Evolutionary conservation across 2,113 vertebrate genomes (phyloP).

Genomic region (Callospermophilus lateralis): DNA sequence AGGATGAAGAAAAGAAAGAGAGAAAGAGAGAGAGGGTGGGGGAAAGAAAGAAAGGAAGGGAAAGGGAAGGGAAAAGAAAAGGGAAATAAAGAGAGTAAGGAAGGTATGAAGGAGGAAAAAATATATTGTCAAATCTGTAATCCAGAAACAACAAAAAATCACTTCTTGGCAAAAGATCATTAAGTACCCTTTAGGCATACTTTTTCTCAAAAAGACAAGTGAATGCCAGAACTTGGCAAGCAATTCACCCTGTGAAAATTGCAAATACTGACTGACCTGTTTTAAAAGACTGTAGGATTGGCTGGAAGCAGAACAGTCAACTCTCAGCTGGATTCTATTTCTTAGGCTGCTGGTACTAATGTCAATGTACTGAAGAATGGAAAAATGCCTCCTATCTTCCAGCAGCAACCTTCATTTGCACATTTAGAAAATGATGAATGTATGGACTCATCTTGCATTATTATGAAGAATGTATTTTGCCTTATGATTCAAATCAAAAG

Average conservation of each 20-base stretch:
- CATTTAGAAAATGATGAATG: constrained; percentile 18
- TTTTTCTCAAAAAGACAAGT: constrained; percentile 21
- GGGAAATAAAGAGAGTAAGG: too few relatives aligned
- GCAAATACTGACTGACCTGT: constrained; percentile 52
- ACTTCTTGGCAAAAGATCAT: constrained; percentile 22
- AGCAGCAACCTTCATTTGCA: constrained; percentile 26
- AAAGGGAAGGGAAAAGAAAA: too few relatives aligned
- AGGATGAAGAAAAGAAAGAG: not conserved
- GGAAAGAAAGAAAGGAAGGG: too few relatives aligned
- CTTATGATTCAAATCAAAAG: constrained; percentile 21
- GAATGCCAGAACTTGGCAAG: constrained; percentile 57
- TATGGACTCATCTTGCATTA: constrained; percentile 59
- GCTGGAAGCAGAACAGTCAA: constrained; percentile 11
- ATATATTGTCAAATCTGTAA: constrained; percentile 82
- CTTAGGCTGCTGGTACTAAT: constrained; percentile 53
- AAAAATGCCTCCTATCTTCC: constrained; percentile 33
- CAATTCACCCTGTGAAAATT: constrained; percentile 17
- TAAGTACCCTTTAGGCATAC: constrained; percentile 50
- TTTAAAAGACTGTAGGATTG: constrained; percentile 51
- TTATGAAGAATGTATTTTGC: constrained; percentile 10
- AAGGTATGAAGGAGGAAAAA: too few relatives aligned
- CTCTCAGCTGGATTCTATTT: not conserved
- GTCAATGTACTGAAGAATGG: not conserved
- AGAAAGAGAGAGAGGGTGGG: too few relatives aligned
- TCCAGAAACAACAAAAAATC: constrained; percentile 71